Conservation (phyloP, 2,797 vertebrate genomes). For the Galaxias olidus region DNA sequence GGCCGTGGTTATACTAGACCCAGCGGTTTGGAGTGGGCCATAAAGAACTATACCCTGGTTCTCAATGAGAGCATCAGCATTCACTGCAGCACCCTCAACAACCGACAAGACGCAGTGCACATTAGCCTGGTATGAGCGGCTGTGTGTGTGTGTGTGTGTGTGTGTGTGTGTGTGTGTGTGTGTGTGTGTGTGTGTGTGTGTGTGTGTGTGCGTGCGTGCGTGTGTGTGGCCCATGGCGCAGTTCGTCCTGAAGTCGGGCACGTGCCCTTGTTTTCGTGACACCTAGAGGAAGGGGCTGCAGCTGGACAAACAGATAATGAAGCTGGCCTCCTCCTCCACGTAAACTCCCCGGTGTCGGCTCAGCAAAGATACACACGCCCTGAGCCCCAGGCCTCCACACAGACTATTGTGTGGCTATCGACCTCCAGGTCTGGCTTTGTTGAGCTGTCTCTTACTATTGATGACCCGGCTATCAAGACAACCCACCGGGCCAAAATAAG, state of each 20-base stretch:
- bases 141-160: not conserved
- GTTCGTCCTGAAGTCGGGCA: too few relatives aligned
- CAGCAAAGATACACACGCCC: not conserved
- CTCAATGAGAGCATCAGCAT: not conserved
- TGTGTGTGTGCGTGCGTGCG: not conserved
- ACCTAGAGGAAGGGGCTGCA: conserved; percentile 41
- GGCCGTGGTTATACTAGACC: conserved; percentile 51
- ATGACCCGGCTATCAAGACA: not conserved
- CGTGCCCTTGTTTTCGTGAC: conserved; percentile 47
- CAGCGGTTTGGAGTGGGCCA: conserved; percentile 14
- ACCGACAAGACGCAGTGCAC: not conserved
- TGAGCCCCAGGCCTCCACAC: conserved; percentile 12
- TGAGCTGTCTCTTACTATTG: not conserved
- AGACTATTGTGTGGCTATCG: conserved; percentile 32
- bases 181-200: not conserved
- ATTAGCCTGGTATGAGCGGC: not conserved
- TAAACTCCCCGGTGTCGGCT: conserved; percentile 26
- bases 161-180: conserved; percentile 7
- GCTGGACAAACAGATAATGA: conserved; percentile 61
- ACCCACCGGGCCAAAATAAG: conserved; percentile 4
- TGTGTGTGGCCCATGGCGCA: too few relatives aligned
- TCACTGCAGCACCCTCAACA: not conserved
- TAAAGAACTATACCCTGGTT: conserved; percentile 32
- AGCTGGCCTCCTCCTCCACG: conserved; percentile 29
- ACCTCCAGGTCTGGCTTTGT: conserved; percentile 11